Percentiles rank a stretch among this genome's conserved stretches.
phyloP scores from a whole-genome alignment of 2,113 vertebrate genomes.

The Menura novaehollandiae region DNA sequence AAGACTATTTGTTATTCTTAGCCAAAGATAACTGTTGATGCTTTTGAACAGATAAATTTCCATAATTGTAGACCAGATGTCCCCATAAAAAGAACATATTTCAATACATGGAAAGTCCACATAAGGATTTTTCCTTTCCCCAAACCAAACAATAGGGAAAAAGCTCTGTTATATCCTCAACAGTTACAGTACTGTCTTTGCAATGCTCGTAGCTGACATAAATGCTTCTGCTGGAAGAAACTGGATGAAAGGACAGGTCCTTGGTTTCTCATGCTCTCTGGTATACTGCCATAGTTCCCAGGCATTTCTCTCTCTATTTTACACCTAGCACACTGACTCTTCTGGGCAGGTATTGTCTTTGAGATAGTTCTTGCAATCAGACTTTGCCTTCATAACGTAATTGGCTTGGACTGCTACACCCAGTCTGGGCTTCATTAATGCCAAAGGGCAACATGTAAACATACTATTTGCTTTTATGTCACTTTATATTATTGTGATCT shows the following conservation, averaged over 20 bases:
- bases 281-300: neutral
- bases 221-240: neutral
- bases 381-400: neutral
- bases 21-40: neutral
- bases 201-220: neutral
- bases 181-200: neutral
- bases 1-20: neutral
- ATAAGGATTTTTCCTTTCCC: neutral
- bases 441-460: neutral
- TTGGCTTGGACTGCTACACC: neutral
- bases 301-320: neutral
- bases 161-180: neutral
- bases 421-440: neutral
- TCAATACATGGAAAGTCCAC: neutral
- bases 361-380: neutral
- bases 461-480: neutral
- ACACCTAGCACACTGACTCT: neutral
- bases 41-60: neutral
- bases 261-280: neutral
- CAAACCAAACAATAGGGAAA: neutral
- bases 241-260: neutral
- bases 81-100: neutral
- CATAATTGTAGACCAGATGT: neutral
- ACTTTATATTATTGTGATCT: neutral
- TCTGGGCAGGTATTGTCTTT: neutral